Evolutionary conservation across 2,113 vertebrate genomes (phyloP).

Genomic region (Malurus cyaneus): DNA sequence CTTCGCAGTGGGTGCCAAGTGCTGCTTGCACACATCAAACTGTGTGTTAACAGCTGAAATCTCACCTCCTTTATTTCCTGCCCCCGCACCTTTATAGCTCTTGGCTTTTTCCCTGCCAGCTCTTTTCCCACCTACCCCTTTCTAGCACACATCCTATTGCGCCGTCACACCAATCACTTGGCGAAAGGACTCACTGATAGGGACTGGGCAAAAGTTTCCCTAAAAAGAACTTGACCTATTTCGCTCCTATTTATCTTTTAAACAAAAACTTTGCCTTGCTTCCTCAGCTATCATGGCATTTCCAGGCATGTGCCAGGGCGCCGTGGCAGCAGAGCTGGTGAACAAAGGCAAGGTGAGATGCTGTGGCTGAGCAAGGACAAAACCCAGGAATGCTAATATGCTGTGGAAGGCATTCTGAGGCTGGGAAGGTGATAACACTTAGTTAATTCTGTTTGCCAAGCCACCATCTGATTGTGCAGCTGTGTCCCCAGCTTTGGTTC

Average conservation of each 20-base stretch:
- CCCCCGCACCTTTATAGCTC: neutral
- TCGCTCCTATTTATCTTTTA: neutral
- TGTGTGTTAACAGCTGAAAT: neutral
- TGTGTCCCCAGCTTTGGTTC: neutral
- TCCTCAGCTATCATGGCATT: neutral
- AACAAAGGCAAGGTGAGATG: neutral
- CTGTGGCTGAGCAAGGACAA: neutral
- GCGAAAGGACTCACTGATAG: neutral
- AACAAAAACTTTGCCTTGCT: neutral
- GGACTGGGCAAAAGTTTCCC: neutral
- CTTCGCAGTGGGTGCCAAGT: accelerated
- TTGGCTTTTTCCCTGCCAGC: neutral
- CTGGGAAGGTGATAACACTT: neutral
- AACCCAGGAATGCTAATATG: neutral
- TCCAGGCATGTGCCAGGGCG: neutral
- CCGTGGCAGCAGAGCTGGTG: neutral
- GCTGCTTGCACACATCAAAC: neutral
- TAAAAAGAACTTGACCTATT: neutral
- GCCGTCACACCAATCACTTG: neutral
- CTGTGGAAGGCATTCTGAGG: neutral
- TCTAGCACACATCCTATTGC: neutral
- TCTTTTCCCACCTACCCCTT: neutral
- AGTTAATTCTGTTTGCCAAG: neutral
- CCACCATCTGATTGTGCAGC: neutral
- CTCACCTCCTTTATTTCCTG: neutral